Conservation (phyloP, 2,113 vertebrate species). For the Aramus guarauna region DNA sequence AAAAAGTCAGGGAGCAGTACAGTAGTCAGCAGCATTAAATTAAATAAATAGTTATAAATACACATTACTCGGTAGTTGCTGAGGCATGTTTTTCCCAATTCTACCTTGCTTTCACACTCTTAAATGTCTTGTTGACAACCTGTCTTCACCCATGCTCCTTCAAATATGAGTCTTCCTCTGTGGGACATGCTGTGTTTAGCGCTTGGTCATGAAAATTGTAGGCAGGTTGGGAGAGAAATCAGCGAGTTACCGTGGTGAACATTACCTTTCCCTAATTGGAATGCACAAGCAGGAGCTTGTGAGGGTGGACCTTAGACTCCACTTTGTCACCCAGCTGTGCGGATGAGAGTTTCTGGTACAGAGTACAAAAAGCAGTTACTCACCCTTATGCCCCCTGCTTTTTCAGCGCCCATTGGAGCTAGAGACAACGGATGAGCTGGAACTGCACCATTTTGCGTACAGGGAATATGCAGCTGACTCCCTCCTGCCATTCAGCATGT, state of each 20-base stretch:
- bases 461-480: not conserved
- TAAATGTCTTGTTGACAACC: not conserved
- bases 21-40: constrained; percentile 56
- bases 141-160: not conserved
- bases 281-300: fast-evolving
- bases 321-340: not conserved
- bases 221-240: not conserved
- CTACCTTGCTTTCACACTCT: not conserved
- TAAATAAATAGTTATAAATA: constrained; percentile 50
- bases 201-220: not conserved
- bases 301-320: not conserved
- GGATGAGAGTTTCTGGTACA: not conserved
- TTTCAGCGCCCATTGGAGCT: not conserved
- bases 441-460: not conserved
- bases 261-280: fast-evolving
- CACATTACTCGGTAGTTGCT: not conserved
- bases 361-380: not conserved
- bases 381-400: not conserved
- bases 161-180: fast-evolving
- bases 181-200: fast-evolving
- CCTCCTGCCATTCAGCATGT: not conserved
- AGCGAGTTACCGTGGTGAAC: not conserved
- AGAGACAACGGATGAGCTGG: not conserved
- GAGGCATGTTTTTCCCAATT: not conserved
- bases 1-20: constrained; percentile 18